A percentile compares a stretch with the other conserved stretches of the same genome.
These are phyloP conservation scores for Lepilemur septentrionalis DNA, from an alignment of 2,797 vertebrate genomes.

Conservation along the genomic window DNA sequence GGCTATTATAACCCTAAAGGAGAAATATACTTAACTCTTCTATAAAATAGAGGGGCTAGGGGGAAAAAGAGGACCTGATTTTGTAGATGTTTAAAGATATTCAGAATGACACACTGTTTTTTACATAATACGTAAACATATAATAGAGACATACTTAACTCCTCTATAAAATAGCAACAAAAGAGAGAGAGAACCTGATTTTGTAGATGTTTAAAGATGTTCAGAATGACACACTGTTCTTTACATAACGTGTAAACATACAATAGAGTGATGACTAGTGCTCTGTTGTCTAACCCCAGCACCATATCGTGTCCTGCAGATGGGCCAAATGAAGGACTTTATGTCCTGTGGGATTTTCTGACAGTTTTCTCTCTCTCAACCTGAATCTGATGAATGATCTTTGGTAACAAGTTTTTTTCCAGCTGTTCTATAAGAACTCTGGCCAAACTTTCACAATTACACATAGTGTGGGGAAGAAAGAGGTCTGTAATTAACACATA, in stretches of 20 bases:
- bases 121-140: background rate
- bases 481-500: constrained; percentile 44
- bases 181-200: background rate
- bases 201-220: background rate
- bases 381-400: constrained; percentile 48
- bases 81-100: background rate
- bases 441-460: constrained; percentile 53
- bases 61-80: background rate
- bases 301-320: background rate
- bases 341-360: background rate
- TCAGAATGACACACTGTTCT: background rate
- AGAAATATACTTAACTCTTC: background rate
- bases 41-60: background rate
- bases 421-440: constrained; percentile 52
- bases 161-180: background rate
- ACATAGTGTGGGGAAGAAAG: background rate
- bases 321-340: background rate
- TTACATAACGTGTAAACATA: background rate
- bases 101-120: background rate
- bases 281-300: background rate
- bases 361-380: constrained; percentile 31
- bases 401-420: constrained; percentile 61
- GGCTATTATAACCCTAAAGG: background rate
- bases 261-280: background rate
- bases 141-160: background rate